These are phyloP conservation scores for Aporrectodea caliginosa DNA, from an alignment of 1,140 invertebrate species.

Conservation along the genomic window DNA sequence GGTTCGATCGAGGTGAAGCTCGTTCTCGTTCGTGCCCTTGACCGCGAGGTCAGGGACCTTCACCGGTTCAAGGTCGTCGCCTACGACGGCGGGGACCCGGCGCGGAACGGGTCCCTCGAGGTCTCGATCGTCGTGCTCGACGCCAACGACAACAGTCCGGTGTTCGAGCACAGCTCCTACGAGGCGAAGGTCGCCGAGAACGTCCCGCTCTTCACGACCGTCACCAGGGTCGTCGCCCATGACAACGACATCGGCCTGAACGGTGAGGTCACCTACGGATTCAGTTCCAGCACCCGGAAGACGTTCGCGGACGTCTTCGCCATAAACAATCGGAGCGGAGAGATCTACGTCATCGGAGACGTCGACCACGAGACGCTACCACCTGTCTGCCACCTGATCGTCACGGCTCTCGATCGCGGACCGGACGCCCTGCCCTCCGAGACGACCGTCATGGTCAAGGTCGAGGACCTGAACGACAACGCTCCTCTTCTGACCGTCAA, in stretches of 20 bases:
- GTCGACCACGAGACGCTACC: conserved; percentile 26
- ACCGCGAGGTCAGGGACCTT: conserved; percentile 71
- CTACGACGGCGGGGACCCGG: conserved; percentile 16
- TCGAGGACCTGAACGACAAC: conserved; percentile 32
- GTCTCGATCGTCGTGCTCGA: conserved; percentile 17
- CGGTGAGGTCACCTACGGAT: conserved; percentile 27
- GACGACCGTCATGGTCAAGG: conserved; percentile 14
- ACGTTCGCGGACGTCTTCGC: conserved; percentile 22
- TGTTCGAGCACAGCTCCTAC: conserved; percentile 1
- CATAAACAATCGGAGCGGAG: conserved; percentile 25
- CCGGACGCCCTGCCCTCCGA: conserved; percentile 21
- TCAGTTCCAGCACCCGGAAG: conserved; percentile 7
- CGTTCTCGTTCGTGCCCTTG: conserved; percentile 63
- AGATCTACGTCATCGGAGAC: conserved; percentile 25
- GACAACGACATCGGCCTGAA: conserved; percentile 25
- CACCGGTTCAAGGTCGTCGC: conserved; percentile 60
- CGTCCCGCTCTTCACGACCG: background rate
- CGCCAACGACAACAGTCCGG: conserved; percentile 22
- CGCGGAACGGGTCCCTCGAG: conserved; percentile 10
- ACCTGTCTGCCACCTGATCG: conserved; percentile 21
- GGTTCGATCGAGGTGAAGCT: conserved; percentile 25
- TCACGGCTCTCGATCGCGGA: conserved; percentile 25
- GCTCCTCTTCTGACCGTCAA: conserved; percentile 27
- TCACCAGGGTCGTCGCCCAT: conserved; percentile 5
- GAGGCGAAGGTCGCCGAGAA: conserved; percentile 3